Percentiles rank a stretch among this genome's conserved stretches.
phyloP scores from a whole-genome alignment of 2,888 invertebrate species.

The Cryptocheilus praepositus region DNA sequence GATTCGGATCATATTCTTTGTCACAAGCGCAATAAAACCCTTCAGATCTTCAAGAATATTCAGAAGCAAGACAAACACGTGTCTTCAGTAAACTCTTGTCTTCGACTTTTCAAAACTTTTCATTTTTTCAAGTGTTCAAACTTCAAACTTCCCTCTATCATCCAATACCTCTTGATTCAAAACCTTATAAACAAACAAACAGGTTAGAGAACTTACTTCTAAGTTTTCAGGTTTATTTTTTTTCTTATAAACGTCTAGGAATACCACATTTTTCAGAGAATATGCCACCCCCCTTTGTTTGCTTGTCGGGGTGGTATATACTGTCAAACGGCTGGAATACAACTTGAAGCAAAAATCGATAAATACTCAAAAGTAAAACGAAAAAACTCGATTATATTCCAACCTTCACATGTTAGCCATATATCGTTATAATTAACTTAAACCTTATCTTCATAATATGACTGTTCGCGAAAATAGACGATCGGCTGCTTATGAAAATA shows the following conservation, averaged over 20 bases:
- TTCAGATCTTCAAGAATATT: constrained; percentile 68
- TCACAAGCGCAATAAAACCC: constrained; percentile 72
- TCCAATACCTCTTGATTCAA: constrained; percentile 90
- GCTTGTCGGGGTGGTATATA: constrained; percentile 37
- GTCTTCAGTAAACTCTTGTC: constrained; percentile 72
- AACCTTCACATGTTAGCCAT: constrained; percentile 69
- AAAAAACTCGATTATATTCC: constrained; percentile 61
- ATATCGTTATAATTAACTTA: constrained; percentile 59
- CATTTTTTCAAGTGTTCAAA: constrained; percentile 71
- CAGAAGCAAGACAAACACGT: constrained; percentile 66
- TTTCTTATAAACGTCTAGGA: constrained; percentile 56
- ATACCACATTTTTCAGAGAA: constrained; percentile 56
- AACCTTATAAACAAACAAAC: constrained; percentile 90
- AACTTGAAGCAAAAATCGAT: constrained; percentile 48
- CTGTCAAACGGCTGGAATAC: constrained; percentile 64
- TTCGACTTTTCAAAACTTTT: constrained; percentile 71
- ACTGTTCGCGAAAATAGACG: constrained; percentile 46
- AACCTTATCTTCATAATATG: constrained; percentile 63
- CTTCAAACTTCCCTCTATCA: constrained; percentile 78
- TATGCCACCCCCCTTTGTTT: constrained; percentile 39
- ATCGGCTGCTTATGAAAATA: constrained; percentile 62
- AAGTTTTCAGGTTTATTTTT: constrained; percentile 57
- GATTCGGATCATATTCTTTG: constrained; percentile 75
- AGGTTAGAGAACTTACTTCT: constrained; percentile 73
- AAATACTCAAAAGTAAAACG: constrained; percentile 39